phyloP scores from a whole-genome alignment of 2,113 vertebrate genomes.

The Albula goreensis region DNA sequence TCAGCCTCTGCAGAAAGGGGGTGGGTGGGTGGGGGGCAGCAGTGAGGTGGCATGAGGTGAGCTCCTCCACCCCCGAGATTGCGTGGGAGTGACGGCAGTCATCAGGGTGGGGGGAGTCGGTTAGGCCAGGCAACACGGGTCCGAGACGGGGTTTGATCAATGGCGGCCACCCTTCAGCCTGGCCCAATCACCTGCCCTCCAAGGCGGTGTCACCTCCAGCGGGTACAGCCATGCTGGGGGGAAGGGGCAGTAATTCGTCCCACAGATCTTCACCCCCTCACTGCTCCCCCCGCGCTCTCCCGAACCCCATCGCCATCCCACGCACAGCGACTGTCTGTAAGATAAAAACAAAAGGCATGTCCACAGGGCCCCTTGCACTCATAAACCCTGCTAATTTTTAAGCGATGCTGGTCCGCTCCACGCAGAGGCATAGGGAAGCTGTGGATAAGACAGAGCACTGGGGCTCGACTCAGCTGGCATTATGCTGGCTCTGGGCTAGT shows the following conservation, averaged over 20 bases:
- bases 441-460: neutral
- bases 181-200: conserved; percentile 3
- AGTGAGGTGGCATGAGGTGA: neutral
- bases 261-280: conserved; percentile 2
- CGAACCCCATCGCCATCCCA: neutral
- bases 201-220: neutral
- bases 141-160: conserved; percentile 41
- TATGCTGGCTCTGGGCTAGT: conserved; percentile 54
- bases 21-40: conserved; percentile 6
- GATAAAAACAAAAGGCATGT: conserved; percentile 40
- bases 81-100: conserved; percentile 12
- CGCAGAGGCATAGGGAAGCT: conserved; percentile 6
- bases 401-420: conserved; percentile 48
- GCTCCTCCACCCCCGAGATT: neutral
- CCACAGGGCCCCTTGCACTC: conserved; percentile 46
- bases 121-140: conserved; percentile 40
- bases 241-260: conserved; percentile 1
- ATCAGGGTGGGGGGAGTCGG: too few relatives aligned
- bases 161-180: neutral
- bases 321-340: neutral
- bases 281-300: conserved; percentile 20
- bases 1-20: neutral
- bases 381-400: conserved; percentile 60
- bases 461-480: conserved; percentile 41
- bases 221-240: neutral